phyloP scores from a whole-genome alignment of 2,797 vertebrate genomes.

The Pantherophis vulpinus region DNA sequence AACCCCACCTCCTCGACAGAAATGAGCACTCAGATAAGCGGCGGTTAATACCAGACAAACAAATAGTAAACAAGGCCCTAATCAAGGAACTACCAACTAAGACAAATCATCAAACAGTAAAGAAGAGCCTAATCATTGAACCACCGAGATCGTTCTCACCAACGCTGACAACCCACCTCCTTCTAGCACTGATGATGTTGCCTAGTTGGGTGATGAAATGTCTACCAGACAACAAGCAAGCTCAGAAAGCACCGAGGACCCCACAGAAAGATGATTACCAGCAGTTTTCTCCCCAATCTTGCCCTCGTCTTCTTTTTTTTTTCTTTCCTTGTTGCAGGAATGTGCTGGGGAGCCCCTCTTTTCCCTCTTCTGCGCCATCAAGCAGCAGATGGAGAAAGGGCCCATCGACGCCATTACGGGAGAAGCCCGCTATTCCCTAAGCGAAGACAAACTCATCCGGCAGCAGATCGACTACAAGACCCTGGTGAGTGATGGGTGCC shows the following conservation, averaged over 20 bases:
- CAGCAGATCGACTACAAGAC: constrained; percentile 99
- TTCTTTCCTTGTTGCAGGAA: constrained; percentile 74
- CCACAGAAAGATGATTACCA: too few relatives aligned
- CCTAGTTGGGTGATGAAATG: neutral
- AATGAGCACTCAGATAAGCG: neutral
- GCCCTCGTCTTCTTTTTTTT: too few relatives aligned
- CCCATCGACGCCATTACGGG: constrained; percentile 97
- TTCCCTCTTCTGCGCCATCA: constrained; percentile 97
- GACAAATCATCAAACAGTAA: neutral
- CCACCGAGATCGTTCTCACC: neutral
- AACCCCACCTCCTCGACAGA: neutral
- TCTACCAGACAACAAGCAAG: neutral
- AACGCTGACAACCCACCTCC: neutral
- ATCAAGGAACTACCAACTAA: neutral
- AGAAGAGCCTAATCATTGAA: neutral
- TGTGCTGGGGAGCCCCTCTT: constrained; percentile 96
- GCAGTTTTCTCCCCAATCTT: neutral
- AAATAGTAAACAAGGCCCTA: neutral
- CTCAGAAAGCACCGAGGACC: neutral
- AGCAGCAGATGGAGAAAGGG: constrained; percentile 99
- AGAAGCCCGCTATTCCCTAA: constrained; percentile 94
- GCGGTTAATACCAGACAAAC: neutral
- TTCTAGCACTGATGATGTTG: neutral
- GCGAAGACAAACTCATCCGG: constrained; percentile 97
- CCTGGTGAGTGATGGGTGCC: constrained; percentile 77